phyloP scores from a whole-genome alignment of 2,113 vertebrate genomes.

The Andinoacara biseriatus region DNA sequence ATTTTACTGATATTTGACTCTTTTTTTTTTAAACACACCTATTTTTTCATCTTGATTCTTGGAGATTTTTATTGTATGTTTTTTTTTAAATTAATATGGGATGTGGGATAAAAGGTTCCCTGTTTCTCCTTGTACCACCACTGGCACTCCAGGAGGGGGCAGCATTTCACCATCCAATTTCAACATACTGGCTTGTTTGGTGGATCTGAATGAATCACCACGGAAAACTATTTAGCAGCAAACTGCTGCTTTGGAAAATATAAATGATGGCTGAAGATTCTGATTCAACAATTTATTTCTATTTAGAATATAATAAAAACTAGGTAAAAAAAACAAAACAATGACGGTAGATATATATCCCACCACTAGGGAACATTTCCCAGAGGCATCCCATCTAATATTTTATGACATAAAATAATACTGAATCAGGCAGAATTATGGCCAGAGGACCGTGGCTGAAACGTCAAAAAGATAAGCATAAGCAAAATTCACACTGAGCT shows the following conservation, averaged over 20 bases:
- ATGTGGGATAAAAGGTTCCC: fast-evolving
- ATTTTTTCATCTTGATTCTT: not conserved
- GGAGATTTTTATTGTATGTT: not conserved
- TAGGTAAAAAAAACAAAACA: not conserved
- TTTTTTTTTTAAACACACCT: too few relatives aligned
- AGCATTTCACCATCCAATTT: not conserved
- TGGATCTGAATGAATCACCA: too few relatives aligned
- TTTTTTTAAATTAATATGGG: too few relatives aligned
- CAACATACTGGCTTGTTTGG: not conserved
- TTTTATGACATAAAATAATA: not conserved
- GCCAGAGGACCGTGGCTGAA: not conserved
- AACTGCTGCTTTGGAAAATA: not conserved
- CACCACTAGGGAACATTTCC: not conserved
- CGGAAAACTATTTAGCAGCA: not conserved
- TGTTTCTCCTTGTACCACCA: not conserved
- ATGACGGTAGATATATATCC: not conserved
- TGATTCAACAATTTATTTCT: not conserved
- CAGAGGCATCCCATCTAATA: not conserved
- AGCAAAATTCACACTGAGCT: not conserved
- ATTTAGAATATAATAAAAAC: not conserved
- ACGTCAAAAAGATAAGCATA: not conserved
- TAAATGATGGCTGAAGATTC: not conserved
- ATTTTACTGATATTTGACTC: too few relatives aligned
- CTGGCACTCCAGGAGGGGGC: constrained; percentile 35
- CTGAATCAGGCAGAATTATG: not conserved